Evolutionary conservation across 2,113 vertebrate genomes (phyloP).

Genomic region (Podarcis muralis): DNA sequence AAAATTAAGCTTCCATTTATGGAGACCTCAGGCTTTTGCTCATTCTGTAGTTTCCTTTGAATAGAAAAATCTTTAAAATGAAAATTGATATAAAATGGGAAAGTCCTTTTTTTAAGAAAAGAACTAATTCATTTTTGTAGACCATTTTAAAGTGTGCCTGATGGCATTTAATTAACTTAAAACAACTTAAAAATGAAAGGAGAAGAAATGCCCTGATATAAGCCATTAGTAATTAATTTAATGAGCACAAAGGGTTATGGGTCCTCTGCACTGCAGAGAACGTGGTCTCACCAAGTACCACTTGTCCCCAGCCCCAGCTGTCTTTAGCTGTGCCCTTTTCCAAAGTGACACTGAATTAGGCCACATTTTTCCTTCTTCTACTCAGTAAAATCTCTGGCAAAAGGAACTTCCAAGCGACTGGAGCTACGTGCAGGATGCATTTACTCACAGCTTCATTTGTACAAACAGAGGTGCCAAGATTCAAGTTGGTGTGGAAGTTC

Average conservation of each 20-base stretch:
- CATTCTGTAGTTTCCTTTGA: slow-evolving; percentile 30
- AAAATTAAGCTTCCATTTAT: slow-evolving; percentile 56
- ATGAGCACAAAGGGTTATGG: neutral
- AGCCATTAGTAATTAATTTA: slow-evolving; percentile 26
- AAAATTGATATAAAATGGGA: slow-evolving; percentile 35
- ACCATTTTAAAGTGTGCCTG: neutral
- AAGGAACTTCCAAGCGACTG: neutral
- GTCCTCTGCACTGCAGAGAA: neutral
- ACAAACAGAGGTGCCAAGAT: slow-evolving; percentile 23
- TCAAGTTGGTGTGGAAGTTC: neutral
- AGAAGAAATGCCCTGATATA: neutral
- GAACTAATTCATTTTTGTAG: slow-evolving; percentile 21
- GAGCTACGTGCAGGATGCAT: slow-evolving; percentile 23
- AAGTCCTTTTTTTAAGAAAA: neutral
- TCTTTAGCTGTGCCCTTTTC: neutral
- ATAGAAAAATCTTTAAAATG: slow-evolving; percentile 4
- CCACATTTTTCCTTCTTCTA: neutral
- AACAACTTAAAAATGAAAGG: slow-evolving; percentile 8
- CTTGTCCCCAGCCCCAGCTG: neutral
- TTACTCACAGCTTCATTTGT: neutral
- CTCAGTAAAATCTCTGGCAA: slow-evolving; percentile 18
- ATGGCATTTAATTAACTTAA: slow-evolving; percentile 1
- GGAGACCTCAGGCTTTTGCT: slow-evolving; percentile 46
- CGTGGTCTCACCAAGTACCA: neutral
- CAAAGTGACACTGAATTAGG: slow-evolving; percentile 1